A percentile compares a stretch with the other conserved stretches of the same genome.
phyloP scores from a whole-genome alignment of 2,113 vertebrate species.

The Amphiprion percula region DNA sequence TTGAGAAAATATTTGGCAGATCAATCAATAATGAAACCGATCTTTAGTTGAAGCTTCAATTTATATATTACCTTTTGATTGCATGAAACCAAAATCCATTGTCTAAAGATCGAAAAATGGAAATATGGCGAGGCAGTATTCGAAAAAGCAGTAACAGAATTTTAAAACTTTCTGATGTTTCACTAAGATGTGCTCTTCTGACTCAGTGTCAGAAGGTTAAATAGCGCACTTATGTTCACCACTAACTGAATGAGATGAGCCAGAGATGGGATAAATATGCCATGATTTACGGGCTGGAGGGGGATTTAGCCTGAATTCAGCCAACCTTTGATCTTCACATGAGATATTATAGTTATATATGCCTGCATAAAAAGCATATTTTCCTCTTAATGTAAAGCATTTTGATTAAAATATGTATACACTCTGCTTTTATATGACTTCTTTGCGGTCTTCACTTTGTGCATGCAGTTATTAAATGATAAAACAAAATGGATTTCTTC shows the following conservation, averaged over 20 bases:
- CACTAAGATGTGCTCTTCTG: too few relatives aligned
- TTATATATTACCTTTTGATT: too few relatives aligned
- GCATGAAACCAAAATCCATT: too few relatives aligned
- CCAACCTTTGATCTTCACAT: neutral
- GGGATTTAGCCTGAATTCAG: neutral
- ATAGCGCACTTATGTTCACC: too few relatives aligned
- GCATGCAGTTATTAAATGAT: neutral
- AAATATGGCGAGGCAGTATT: too few relatives aligned
- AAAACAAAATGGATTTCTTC: neutral
- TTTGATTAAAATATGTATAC: neutral
- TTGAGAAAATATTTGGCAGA: neutral
- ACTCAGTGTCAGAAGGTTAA: too few relatives aligned
- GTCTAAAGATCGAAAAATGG: too few relatives aligned
- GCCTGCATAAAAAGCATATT: neutral
- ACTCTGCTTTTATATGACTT: neutral
- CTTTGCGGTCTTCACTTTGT: neutral
- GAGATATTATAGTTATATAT: neutral
- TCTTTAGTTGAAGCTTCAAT: too few relatives aligned
- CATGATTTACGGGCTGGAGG: neutral
- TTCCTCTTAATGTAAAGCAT: neutral
- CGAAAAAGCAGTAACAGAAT: too few relatives aligned
- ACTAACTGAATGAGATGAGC: neutral
- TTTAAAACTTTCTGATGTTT: too few relatives aligned
- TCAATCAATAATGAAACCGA: neutral
- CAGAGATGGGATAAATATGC: neutral